Percentiles rank a stretch among this genome's conserved stretches.
Conservation (phyloP, 2,888 invertebrate species). For the Venusia cambrica region DNA sequence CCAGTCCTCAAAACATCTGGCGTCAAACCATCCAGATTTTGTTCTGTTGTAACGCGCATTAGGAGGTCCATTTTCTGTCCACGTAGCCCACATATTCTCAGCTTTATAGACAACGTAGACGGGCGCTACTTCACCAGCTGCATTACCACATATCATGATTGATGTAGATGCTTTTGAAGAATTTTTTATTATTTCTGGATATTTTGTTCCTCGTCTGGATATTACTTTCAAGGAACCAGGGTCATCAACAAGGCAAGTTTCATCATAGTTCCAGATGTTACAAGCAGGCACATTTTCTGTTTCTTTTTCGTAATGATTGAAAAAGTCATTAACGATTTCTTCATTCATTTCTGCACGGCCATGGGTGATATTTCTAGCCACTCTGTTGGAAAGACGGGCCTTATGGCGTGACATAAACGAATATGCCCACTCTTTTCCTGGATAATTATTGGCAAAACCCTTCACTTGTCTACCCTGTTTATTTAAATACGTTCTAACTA, state of each 20-base stretch:
- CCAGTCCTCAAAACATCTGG: conserved; percentile 7
- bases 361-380: conserved; percentile 14
- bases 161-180: conserved; percentile 15
- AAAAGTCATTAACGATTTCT: conserved; percentile 13
- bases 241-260: conserved; percentile 18
- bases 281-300: conserved; percentile 6
- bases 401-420: conserved; percentile 8
- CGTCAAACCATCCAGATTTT: conserved; percentile 22
- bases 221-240: conserved; percentile 18
- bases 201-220: conserved; percentile 14
- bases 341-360: conserved; percentile 14
- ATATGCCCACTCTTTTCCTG: conserved; percentile 9
- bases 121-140: conserved; percentile 13
- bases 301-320: conserved; percentile 15
- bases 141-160: conserved; percentile 13
- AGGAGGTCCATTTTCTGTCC: conserved; percentile 15
- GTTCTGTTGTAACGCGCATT: conserved; percentile 17
- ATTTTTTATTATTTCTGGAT: conserved; percentile 16
- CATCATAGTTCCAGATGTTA: conserved; percentile 21
- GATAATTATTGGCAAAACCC: conserved; percentile 8
- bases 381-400: conserved; percentile 8
- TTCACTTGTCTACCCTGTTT: conserved; percentile 7
- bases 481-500: conserved; percentile 8
- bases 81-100: conserved; percentile 18
- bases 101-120: conserved; percentile 12